Evolutionary conservation across 2,113 vertebrate genomes (phyloP), one percentile per base, ranked within the genome.

Genomic region (Empidonax traillii): DNA sequence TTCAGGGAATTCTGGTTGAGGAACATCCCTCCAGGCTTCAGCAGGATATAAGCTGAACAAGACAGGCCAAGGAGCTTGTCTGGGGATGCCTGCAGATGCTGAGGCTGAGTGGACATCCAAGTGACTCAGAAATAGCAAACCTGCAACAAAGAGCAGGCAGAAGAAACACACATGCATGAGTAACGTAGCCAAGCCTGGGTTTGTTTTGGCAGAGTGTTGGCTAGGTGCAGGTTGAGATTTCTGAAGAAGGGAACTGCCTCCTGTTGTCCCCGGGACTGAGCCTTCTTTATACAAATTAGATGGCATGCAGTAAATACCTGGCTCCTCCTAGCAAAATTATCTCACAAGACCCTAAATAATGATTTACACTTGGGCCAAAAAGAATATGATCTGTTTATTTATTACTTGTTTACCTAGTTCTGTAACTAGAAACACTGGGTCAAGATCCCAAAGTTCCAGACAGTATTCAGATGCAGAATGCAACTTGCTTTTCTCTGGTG

Each of bases 391-490:
- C 61, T 77, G 16, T 67, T 89, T 90, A 63, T 84, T 93, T 93
- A 91, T 94, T 63, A 86, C 30, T 83, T 92, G 51, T 93, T 94
- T 89, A 78, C 55, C 69, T 89, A 92, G 65, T 68, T 93, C 76
- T 93, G 83, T 87, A 87, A 93, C 83, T 44, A 89, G 35, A 93
- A 95, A 89, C 53, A 52, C 3, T 61, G 58, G 73, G 41, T 87
- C 41, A 72, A 76, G 49, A 78, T 78, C n/a, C 8, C 47, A 55
- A 30, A 37, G 27, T 58, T 56, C 39, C 77, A 87, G 61, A 71
- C 19, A 51, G 9, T 31, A 66, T 63, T 80, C 43, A 81, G 19
- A 71, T 43, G 28, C 39, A 81, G 59, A 85, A 90, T 0, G 1
- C 28, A 94, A 58, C 22, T 39, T 63, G 35, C 33, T 82, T 89